Evolutionary conservation across 2,113 vertebrate species (phyloP).

Genomic region (Cacatua alba): DNA sequence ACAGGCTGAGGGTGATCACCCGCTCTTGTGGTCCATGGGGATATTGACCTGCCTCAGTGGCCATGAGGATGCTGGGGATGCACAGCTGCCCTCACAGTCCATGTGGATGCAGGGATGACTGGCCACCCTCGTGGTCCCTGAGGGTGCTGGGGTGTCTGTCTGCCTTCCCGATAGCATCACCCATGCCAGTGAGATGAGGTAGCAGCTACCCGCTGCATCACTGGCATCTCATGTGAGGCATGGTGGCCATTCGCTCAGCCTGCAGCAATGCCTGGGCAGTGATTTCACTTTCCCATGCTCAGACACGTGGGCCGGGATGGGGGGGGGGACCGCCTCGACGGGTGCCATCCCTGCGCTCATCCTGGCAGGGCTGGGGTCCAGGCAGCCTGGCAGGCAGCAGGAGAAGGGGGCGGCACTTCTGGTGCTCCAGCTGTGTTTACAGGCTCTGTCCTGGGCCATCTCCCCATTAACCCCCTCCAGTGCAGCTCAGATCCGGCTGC

Average conservation of each 20-base stretch:
- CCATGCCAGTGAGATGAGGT: conserved; percentile 50
- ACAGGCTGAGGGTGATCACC: not conserved
- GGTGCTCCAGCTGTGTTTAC: not conserved
- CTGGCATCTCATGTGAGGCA: not conserved
- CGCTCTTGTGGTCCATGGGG: not conserved
- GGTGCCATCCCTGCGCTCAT: not conserved
- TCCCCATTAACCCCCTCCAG: conserved; percentile 31
- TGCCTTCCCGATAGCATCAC: not conserved
- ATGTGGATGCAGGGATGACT: not conserved
- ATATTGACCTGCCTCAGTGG: not conserved
- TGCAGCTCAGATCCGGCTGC: not conserved
- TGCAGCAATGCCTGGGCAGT: conserved; percentile 6
- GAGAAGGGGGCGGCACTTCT: conserved; percentile 16
- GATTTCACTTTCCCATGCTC: conserved; percentile 54
- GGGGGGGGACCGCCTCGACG: rapidly evolving
- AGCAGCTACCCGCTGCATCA: not conserved
- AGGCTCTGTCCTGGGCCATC: not conserved
- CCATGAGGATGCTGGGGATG: not conserved
- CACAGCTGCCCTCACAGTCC: not conserved
- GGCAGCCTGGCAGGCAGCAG: not conserved
- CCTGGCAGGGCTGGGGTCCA: not conserved
- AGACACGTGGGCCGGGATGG: not conserved
- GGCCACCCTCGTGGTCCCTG: rapidly evolving
- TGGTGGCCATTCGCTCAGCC: not conserved
- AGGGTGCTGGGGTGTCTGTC: not conserved